phyloP scores from a whole-genome alignment of 23 tunicate genomes.

The Corella eumyota region DNA sequence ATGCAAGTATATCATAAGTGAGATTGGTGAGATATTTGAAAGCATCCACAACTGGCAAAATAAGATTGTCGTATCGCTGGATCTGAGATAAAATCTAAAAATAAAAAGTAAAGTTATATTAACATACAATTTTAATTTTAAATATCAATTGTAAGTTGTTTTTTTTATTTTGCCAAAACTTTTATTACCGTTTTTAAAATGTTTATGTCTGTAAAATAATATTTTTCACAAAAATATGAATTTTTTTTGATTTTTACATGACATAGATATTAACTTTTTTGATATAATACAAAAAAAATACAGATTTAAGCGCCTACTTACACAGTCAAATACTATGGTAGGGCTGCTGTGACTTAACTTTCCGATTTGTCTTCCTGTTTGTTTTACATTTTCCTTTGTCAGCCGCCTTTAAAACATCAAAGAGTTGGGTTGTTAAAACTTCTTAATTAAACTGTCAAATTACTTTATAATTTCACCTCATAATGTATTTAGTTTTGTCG shows the following conservation, averaged over 20 bases:
- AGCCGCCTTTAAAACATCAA: conserved; percentile 38
- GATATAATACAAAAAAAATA: too few relatives aligned
- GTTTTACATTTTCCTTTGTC: conserved; percentile 98
- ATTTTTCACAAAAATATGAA: background rate
- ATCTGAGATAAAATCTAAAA: conserved; percentile 86
- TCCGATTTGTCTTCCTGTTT: conserved; percentile 98
- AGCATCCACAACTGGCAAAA: conserved; percentile 93
- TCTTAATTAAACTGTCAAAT: too few relatives aligned
- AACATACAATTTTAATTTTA: background rate
- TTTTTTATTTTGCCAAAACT: too few relatives aligned
- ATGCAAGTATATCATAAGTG: conserved; percentile 81
- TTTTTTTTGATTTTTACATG: background rate
- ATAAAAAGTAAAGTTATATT: background rate
- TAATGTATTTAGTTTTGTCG: conserved; percentile 91
- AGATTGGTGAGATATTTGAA: conserved; percentile 86
- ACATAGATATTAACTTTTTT: too few relatives aligned
- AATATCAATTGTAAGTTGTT: background rate
- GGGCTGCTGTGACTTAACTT: conserved; percentile 92
- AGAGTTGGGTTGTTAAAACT: too few relatives aligned
- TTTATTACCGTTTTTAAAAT: background rate
- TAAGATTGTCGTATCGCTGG: conserved; percentile 97
- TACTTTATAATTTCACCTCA: conserved; percentile 56
- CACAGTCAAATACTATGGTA: conserved; percentile 76
- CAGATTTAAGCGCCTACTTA: too few relatives aligned
- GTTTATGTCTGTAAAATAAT: background rate